Percentiles rank a stretch among this genome's conserved stretches.
These are phyloP conservation scores for Bos javanicus DNA, from an alignment of 2,113 vertebrate genomes.

Conservation along the genomic window DNA sequence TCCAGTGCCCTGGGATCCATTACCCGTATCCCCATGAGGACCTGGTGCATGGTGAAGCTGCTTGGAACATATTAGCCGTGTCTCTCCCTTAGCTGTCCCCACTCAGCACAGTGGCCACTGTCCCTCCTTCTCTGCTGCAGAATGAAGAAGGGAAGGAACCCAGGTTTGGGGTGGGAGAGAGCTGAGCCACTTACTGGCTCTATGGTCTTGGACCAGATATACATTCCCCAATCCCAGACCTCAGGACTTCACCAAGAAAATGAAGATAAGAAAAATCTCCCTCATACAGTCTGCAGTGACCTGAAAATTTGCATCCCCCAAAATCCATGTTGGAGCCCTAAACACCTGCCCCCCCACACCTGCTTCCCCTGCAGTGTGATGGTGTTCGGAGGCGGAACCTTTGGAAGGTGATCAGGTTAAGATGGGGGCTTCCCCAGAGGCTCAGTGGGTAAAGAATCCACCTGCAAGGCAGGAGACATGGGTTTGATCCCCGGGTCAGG, in stretches of 20 bases:
- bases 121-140: background rate
- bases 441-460: background rate
- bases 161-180: background rate
- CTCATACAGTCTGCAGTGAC: background rate
- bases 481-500: background rate
- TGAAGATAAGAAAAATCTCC: background rate
- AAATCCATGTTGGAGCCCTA: background rate
- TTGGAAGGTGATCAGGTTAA: background rate
- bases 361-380: background rate
- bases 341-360: background rate
- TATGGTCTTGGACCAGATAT: background rate
- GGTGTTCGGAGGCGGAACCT: background rate
- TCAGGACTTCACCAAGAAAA: background rate
- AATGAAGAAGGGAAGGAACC: background rate
- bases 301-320: background rate
- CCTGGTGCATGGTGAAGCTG: background rate
- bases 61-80: too few species aligned
- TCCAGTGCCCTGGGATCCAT: too few species aligned
- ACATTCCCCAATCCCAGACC: background rate
- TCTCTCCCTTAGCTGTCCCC: background rate
- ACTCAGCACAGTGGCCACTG: background rate
- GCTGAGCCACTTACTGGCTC: background rate
- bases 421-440: background rate
- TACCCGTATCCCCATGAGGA: accelerated
- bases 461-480: background rate